phyloP scores from a whole-genome alignment of 30 jellyfish, hydroid and myxozoan species.

The Catostylus mosaicus region DNA sequence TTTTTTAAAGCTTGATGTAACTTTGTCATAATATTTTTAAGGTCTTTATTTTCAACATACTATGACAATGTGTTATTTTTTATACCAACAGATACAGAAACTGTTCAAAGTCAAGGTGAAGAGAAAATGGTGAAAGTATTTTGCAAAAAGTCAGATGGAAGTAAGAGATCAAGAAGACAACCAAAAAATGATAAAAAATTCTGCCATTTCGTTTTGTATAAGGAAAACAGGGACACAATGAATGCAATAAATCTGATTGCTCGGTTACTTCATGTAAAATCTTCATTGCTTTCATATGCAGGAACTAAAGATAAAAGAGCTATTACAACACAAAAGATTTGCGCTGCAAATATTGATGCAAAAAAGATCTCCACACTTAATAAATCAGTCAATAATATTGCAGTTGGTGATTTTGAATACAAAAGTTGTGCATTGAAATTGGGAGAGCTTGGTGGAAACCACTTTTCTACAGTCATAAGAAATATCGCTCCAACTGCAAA shows the following conservation, averaged over 20 bases:
- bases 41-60: no score
- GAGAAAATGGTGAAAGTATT: constrained; percentile 56
- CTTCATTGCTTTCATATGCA: constrained; percentile 82
- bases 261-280: constrained; percentile 59
- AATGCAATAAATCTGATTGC: constrained; percentile 80
- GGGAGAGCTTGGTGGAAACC: constrained; percentile 95
- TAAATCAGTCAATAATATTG: constrained; percentile 49
- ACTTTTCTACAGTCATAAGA: constrained; percentile 78
- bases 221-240: constrained; percentile 95
- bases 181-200: constrained; percentile 22
- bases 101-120: constrained; percentile 45
- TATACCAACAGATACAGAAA: constrained; percentile 66
- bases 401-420: constrained; percentile 78
- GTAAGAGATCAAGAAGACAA: constrained; percentile 25
- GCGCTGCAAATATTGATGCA: constrained; percentile 66
- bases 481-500: constrained; percentile 51
- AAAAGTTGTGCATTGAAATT: constrained; percentile 60
- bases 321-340: constrained; percentile 78
- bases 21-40: no score
- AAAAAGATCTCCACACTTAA: constrained; percentile 55
- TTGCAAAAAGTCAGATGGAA: constrained; percentile 14
- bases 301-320: constrained; percentile 99
- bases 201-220: constrained; percentile 87
- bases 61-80: not conserved
- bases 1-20: no score